Conservation (phyloP, 2,888 invertebrate species). For the Lepeophtheirus nordmannii region DNA sequence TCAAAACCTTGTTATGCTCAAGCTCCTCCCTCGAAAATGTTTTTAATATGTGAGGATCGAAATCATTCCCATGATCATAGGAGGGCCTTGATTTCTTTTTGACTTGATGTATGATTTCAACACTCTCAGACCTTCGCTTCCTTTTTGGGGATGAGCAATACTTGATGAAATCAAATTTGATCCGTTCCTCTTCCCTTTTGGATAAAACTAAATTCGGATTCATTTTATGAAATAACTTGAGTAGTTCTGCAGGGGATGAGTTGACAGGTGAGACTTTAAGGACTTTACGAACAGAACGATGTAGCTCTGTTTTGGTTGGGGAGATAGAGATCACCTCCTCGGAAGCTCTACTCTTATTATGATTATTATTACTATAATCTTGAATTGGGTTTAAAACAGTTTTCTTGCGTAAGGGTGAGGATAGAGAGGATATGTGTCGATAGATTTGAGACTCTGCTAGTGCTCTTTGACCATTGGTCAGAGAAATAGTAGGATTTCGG, state of each 20-base stretch:
- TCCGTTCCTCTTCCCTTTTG: background rate
- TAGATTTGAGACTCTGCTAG: no score
- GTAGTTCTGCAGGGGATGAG: background rate
- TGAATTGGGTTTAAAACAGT: no score
- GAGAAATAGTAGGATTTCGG: no score
- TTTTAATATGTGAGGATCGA: background rate
- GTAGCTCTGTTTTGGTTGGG: background rate
- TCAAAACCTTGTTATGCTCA: background rate
- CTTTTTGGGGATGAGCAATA: background rate
- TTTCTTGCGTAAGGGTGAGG: no score
- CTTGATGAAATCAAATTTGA: background rate
- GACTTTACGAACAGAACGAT: background rate
- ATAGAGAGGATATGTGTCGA: no score
- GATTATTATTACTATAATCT: no score
- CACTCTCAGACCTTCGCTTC: background rate
- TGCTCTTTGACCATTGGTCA: no score
- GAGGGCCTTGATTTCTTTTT: background rate
- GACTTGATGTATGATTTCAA: background rate
- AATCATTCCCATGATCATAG: background rate
- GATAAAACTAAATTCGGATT: background rate
- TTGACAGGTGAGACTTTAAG: background rate
- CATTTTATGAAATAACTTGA: background rate
- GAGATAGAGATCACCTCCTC: no score
- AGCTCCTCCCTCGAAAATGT: background rate
- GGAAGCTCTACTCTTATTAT: no score